These are phyloP conservation scores for Zaprionus kolodkinae DNA, from an alignment of 1,140 invertebrate genomes.

Conservation along the genomic window DNA sequence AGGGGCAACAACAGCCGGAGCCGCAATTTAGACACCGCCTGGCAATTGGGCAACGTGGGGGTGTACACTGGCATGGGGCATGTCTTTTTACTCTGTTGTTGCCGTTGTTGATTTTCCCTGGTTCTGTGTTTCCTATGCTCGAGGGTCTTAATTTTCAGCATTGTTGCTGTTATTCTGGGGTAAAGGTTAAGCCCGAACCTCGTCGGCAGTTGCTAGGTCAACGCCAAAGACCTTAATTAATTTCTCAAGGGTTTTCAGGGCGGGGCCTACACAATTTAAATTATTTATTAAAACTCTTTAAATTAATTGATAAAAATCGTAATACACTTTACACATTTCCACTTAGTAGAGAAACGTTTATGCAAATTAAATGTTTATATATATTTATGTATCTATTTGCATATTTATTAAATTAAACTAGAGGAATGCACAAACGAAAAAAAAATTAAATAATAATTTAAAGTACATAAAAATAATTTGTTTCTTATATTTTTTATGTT, in stretches of 20 bases:
- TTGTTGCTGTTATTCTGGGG: slow-evolving; percentile 56
- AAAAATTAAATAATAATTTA: neutral
- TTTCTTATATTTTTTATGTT: neutral
- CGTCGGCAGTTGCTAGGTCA: slow-evolving; percentile 32
- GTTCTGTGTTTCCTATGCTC: slow-evolving; percentile 36
- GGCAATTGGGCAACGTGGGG: slow-evolving; percentile 15
- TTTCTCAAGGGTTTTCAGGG: slow-evolving; percentile 31
- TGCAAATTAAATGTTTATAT: neutral
- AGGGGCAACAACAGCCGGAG: slow-evolving; percentile 62
- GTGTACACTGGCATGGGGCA: neutral
- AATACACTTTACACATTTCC: neutral
- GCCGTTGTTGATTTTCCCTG: slow-evolving; percentile 15
- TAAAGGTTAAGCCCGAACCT: slow-evolving; percentile 56
- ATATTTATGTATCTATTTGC: neutral
- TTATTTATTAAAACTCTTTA: slow-evolving; percentile 11
- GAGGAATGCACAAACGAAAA: neutral
- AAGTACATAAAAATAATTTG: neutral
- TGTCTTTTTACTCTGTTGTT: slow-evolving; percentile 44
- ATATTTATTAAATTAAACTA: slow-evolving; percentile 3
- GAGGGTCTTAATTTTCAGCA: slow-evolving; percentile 75
- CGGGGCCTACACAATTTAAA: neutral
- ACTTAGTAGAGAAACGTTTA: neutral
- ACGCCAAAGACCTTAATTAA: slow-evolving; percentile 61
- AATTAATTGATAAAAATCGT: slow-evolving; percentile 11
- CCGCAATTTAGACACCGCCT: slow-evolving; percentile 69